Evolutionary conservation across 1,140 invertebrate species (phyloP), one percentile per base, ranked within the genome.

Genomic region (Neocloeon triangulifer): DNA sequence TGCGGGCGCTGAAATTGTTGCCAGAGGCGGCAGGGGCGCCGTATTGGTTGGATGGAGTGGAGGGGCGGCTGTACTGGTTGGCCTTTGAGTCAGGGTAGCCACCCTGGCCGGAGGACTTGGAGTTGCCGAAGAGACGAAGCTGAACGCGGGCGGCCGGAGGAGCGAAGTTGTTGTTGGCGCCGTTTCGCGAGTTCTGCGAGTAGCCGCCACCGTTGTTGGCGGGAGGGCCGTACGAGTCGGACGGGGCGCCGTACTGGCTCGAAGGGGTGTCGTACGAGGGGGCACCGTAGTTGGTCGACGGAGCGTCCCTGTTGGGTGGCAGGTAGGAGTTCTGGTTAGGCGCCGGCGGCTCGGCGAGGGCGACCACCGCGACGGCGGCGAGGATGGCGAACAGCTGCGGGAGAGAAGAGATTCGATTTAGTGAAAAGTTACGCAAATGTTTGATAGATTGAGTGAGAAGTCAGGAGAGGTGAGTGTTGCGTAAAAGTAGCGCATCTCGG

Each of bases 281-380:
- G 19, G 25, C 25, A 12, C 33, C 32, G 37, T 31, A 27, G 7
- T 43, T 20, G 22, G 35, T 30, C 21, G 35, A 27, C 39, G 41
- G 19, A 13, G 39, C 34, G 28, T 43, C 43, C 32, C 41, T 39
- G 33, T 59, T 61, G 33, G 58, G 52, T 2, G 62, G 61, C 30
- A 64, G 50, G 42, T 65, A 65, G 2, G 23, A 21, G 19, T 23
- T 21, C 14, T 36, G 22, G 2, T 18, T 23, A 29, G 36, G 36
- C 10, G 30, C 22, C 20, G 32, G 30, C 7, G 36, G 22, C 5
- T 21, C 5, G 7, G 32, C 29, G 31, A 14, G 25, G 9, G 27
- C 34, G 13, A 15, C 18, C 10, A 34, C 31, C 5, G 18, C 18
- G 9, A 19, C 5, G 9, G 19, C 27, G 25, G 21, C 13, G 9